phyloP scores from a whole-genome alignment of 23 tunicate genomes.

The Botrylloides violaceus region DNA sequence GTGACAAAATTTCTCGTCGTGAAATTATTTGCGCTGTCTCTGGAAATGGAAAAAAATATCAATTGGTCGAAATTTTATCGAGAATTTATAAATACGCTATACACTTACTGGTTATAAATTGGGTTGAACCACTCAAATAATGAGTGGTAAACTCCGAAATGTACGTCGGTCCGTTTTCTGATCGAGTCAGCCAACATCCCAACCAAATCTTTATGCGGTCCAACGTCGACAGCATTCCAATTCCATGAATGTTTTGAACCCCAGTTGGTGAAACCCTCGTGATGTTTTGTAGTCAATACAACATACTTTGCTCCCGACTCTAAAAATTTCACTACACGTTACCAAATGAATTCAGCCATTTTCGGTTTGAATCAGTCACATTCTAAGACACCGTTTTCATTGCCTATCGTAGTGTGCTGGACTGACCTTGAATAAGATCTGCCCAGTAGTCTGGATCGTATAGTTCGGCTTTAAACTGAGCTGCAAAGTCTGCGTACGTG shows the following conservation, averaged over 20 bases:
- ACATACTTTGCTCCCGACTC: conserved; percentile 63
- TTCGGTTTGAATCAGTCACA: neutral
- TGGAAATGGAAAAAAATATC: neutral
- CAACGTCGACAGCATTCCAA: conserved; percentile 62
- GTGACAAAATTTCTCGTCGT: conserved; percentile 30
- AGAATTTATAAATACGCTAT: too few species aligned
- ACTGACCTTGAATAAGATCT: conserved; percentile 39
- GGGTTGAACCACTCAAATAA: conserved; percentile 65
- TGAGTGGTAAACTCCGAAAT: conserved; percentile 55
- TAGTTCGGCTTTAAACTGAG: conserved; percentile 49
- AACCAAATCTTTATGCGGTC: conserved; percentile 48
- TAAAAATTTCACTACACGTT: neutral
- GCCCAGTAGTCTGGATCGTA: conserved; percentile 79
- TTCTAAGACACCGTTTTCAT: neutral
- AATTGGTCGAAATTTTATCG: neutral
- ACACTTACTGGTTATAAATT: conserved; percentile 23
- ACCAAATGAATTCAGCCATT: too few species aligned
- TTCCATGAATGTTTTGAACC: conserved; percentile 55
- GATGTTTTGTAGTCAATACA: conserved; percentile 62
- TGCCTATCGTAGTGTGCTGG: neutral
- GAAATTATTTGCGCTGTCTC: conserved; percentile 69
- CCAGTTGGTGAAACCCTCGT: conserved; percentile 81
- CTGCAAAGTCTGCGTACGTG: conserved; percentile 60
- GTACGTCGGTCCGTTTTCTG: conserved; percentile 29
- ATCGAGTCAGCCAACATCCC: conserved; percentile 47